Evolutionary conservation across 1,140 invertebrate species (phyloP).

Genomic region (Plectus sambesii): DNA sequence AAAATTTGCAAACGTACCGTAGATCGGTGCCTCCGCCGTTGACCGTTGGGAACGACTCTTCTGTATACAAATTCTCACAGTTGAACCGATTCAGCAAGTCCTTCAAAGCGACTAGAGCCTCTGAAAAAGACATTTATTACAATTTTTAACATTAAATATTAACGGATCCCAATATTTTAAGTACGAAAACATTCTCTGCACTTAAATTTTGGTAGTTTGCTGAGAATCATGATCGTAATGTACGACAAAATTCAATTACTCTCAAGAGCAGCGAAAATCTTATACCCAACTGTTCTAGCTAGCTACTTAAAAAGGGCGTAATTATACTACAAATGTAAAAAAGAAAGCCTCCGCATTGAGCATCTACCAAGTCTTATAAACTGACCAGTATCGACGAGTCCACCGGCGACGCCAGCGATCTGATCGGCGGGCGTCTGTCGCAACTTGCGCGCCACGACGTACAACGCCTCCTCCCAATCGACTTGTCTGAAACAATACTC

Average conservation of each 20-base stretch:
- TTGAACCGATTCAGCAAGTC: constrained; percentile 80
- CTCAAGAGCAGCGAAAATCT: too few species aligned
- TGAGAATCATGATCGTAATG: too few species aligned
- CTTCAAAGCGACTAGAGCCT: constrained; percentile 73
- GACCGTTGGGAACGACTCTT: constrained; percentile 70
- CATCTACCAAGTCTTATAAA: too few species aligned
- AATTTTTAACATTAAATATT: not conserved
- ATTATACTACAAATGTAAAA: too few species aligned
- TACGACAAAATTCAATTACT: too few species aligned
- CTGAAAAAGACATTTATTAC: constrained; percentile 39
- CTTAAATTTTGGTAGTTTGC: too few species aligned
- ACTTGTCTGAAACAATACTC: constrained; percentile 30
- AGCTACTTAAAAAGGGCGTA: too few species aligned
- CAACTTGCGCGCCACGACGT: constrained; percentile 43
- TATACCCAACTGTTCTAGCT: too few species aligned
- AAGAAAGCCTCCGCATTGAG: too few species aligned
- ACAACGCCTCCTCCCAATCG: constrained; percentile 44
- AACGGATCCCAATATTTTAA: constrained; percentile 7
- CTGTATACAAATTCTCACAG: constrained; percentile 73
- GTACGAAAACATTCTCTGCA: too few species aligned
- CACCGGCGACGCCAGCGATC: constrained; percentile 75
- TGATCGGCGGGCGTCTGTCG: constrained; percentile 48
- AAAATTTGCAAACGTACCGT: constrained; percentile 6
- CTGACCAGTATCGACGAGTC: constrained; percentile 68
- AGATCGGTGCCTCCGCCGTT: constrained; percentile 57